Base-by-base conservation (phyloP, 92 coral and sea anemone species). In the Phymanthus crucifer region DNA sequence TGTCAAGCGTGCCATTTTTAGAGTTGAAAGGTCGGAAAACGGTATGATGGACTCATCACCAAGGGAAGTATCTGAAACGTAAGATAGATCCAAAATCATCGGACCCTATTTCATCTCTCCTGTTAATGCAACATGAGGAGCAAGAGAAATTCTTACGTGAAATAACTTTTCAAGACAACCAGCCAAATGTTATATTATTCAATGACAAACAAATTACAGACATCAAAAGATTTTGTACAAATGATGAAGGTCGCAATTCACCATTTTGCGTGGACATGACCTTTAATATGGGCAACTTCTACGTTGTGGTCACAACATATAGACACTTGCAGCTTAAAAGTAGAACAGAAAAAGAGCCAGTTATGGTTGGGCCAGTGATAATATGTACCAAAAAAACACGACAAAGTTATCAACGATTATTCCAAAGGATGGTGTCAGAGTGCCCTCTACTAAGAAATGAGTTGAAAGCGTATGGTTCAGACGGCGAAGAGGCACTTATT, bases 251-350 rank as follows among this genome's bases (percentile, higher is more conserved):
- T 29, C 66, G 11, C 31, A 87, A 83, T 72, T 83, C 87, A 40
- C 91, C 91, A 31, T 83, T 87, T 78, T 83, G 87, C 57, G 80
- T 73, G 52, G 87, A 87, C 36, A 87, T 78, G 91, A 87, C 87
- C 12, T 87, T 50, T 58, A 70, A 83, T 50, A 87, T 83, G 67
- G 91, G 91, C 32, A 82, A 83, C 52, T 83, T 75, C 46, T 87
- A 71, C 71, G 91, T 87, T 72, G 91, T 87, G n/a, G 91, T 87
- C 29, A 73, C 89, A 64, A 86, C 86, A 48, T 80, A 85, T 72
- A 74, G 89, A 80, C 89, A 86, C 76, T 47, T 86, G 71, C 89
- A 86, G 38, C 75, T 85, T 18, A 9, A 13, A 33, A 33, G 58
- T 21, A 72, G 70, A 40, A 85, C 40, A 43, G 61, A 54, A n/a